Evolutionary conservation across 1,140 invertebrate genomes (phyloP), one percentile per base, ranked within the genome.

Genomic region (Campoletis sonorensis): DNA sequence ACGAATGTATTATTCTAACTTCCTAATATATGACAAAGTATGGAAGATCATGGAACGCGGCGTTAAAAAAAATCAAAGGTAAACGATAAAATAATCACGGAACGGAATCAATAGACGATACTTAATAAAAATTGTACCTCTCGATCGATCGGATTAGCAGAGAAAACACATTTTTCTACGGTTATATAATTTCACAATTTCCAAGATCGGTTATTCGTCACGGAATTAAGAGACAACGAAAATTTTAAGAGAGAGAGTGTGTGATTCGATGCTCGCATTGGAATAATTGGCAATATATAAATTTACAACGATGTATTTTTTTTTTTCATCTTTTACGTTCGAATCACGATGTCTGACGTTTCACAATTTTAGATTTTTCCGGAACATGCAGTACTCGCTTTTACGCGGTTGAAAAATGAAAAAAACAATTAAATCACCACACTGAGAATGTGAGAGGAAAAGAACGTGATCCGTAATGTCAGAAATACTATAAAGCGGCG

Each of bases 1-100:
- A 67, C 37, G 67, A 79, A 79, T 54, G 45, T 79, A 71, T 18
- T 45, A 45, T 26, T 70, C 37, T 68, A 68, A 45, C 23, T 68
- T 71, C 8, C 79, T 79, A 70, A 49, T 82, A 76, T 51, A 79
- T 58, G 64, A 79, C 68, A 75, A 58, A 70, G 70, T 71, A 61
- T 79, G 70, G 54, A 73, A 79, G 70, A 73, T 61, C 49, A 78
- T 61, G 71, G 70, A 82, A 73, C 40, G 54, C 61, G 61, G n/a
- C 61, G 64, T 76, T 76, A 68, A 72, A 79, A 72, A 79, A 73
- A 67, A 51, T n/a, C n/a, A 11, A 45, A 21, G 10, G 26, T 30
- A 33, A 80, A 79, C 33, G 40, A 70, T 72, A 80, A 72, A 37
- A 72, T 40, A 15, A 70, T 8, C 27, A 72, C 40, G 21, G 54